phyloP scores from a whole-genome alignment of 2,888 invertebrate genomes.

The Lumbricus terrestris region DNA sequence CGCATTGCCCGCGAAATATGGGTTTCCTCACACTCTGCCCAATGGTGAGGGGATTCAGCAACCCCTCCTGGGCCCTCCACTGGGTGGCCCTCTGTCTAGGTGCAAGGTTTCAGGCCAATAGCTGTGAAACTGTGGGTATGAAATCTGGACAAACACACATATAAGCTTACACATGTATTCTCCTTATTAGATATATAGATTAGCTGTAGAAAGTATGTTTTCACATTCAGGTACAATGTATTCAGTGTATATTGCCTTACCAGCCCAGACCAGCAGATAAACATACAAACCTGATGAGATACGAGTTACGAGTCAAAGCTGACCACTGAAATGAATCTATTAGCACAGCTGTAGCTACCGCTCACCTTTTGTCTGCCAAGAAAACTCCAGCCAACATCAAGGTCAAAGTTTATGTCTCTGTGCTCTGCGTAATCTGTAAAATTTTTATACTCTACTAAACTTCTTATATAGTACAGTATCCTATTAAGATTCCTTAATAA shows the following conservation, averaged over 20 bases:
- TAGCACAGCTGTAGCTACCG: not conserved
- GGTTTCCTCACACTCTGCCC: no score
- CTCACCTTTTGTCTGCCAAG: not conserved
- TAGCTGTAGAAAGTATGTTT: not conserved
- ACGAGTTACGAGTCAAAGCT: not conserved
- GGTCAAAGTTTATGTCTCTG: not conserved
- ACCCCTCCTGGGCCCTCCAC: no score
- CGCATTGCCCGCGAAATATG: no score
- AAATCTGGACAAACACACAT: no score
- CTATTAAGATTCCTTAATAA: no score
- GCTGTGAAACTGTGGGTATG: no score
- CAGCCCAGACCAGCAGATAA: not conserved
- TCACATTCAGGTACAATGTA: not conserved
- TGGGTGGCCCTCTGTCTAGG: no score
- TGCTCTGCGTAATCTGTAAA: not conserved
- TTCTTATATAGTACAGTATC: no score
- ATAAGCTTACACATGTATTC: no score
- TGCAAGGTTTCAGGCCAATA: no score
- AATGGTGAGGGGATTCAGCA: no score
- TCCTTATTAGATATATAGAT: not conserved
- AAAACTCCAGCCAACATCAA: not conserved
- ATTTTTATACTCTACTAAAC: no score
- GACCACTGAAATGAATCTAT: not conserved
- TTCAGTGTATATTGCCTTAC: not conserved
- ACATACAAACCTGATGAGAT: not conserved